Evolutionary conservation across 2,888 invertebrate genomes (phyloP), one percentile per base, ranked within the genome.

Genomic region (Uloborus plumipes): DNA sequence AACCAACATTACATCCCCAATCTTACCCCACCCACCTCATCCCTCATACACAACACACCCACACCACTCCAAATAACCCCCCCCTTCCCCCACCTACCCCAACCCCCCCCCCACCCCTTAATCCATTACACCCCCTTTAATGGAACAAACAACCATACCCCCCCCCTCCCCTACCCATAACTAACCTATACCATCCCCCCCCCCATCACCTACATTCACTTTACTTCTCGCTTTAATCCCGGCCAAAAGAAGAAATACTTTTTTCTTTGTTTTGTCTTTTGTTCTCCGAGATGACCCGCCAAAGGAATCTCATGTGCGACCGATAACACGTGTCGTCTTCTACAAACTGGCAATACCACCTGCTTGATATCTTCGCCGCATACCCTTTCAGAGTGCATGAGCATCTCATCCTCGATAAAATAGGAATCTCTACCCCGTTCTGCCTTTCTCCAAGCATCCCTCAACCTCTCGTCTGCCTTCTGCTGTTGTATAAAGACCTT

Each of bases 161-260:
- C n/a, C n/a, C n/a, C n/a, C n/a, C n/a, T n/a, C n/a, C n/a, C n/a
- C n/a, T n/a, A n/a, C n/a, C n/a, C n/a, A n/a, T n/a, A n/a, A n/a
- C n/a, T n/a, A n/a, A n/a, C n/a, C n/a, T n/a, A n/a, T n/a, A n/a
- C n/a, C n/a, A n/a, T n/a, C 22, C n/a, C 26, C 7, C 9, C 26
- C 47, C 26, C 61, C 20, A 13, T 39, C n/a, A n/a, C 15, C 15
- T 26, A 47, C 22, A 22, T 26, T 11, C 16, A 22, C 18, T 31
- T 64, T 1, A 64, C 39, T 53, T 64, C 51, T 16, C 50, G 20
- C 18, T 20, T 14, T 20, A 31, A 6, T 16, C 11, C 59, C 2
- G 39, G 59, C 39, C 71, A 58, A n/a, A 14, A 47, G 61, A 71
- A 71, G 6, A 39, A 58, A 11, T 49, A 22, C 31, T 26, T 39